Percentiles rank a stretch among this genome's conserved stretches.
Conservation (phyloP, 2,113 vertebrate genomes). For the Nibea coibor region DNA sequence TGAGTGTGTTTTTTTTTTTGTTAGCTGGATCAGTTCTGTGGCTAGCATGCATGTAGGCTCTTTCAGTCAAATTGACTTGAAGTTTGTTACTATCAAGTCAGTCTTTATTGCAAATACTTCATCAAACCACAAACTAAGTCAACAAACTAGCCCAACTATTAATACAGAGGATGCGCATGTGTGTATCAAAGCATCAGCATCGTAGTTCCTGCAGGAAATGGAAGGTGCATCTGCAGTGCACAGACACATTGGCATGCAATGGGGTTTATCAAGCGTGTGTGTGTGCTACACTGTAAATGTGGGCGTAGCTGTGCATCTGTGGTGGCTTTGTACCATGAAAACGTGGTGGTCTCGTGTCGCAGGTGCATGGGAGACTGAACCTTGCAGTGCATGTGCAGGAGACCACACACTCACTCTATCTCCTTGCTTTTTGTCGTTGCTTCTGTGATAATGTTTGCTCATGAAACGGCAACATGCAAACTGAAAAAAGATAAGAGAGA, state of each 20-base stretch:
- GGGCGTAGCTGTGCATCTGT: slow-evolving; percentile 31
- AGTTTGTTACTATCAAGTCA: not conserved
- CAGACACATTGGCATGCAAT: not conserved
- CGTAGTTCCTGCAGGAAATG: slow-evolving; percentile 63
- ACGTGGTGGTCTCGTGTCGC: slow-evolving; percentile 38
- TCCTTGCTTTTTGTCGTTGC: not conserved
- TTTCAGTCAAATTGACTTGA: not conserved
- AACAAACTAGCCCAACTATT: not conserved
- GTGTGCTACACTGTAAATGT: not conserved
- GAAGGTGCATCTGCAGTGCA: slow-evolving; percentile 62
- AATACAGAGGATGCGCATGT: slow-evolving; percentile 37
- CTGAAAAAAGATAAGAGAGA: slow-evolving; percentile 15
- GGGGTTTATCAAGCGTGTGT: not conserved
- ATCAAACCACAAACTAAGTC: not conserved
- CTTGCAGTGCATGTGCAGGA: slow-evolving; percentile 13
- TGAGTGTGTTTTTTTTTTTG: not conserved
- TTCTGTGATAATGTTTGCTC: not conserved
- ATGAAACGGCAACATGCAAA: not conserved
- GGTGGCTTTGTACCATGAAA: slow-evolving; percentile 28
- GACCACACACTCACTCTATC: slow-evolving; percentile 7
- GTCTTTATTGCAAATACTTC: not conserved
- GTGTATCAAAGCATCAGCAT: slow-evolving; percentile 14
- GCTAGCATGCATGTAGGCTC: not conserved
- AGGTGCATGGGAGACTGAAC: slow-evolving; percentile 15
- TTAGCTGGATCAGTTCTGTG: not conserved